Percentiles rank a stretch among this genome's conserved stretches.
These are phyloP conservation scores for Anabacerthia variegaticeps DNA, from an alignment of 2,797 vertebrate genomes.

Conservation along the genomic window DNA sequence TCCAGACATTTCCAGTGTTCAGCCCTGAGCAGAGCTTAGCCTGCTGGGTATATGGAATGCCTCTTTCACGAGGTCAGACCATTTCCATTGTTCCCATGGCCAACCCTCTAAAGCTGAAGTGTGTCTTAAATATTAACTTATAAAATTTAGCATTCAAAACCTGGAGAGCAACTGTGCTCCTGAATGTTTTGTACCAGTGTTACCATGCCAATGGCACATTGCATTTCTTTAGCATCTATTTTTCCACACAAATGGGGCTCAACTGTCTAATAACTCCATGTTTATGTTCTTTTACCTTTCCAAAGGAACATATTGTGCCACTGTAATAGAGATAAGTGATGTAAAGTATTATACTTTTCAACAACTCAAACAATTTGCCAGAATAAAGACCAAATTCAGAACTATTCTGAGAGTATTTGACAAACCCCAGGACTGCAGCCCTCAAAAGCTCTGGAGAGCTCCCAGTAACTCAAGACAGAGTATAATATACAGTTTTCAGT, in stretches of 20 bases:
- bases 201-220: background rate
- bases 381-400: background rate
- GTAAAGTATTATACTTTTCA: background rate
- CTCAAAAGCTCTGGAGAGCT: background rate
- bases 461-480: background rate
- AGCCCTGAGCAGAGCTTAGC: background rate
- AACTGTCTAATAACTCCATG: background rate
- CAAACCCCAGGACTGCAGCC: background rate
- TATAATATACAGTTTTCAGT: background rate
- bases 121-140: background rate
- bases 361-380: background rate
- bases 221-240: background rate
- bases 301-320: background rate
- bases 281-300: background rate
- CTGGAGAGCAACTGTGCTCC: background rate
- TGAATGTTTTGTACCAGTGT: background rate
- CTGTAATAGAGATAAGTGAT: background rate
- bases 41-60: rapidly evolving
- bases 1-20: background rate
- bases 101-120: background rate
- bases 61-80: background rate
- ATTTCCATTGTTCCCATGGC: background rate
- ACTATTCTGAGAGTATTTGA: background rate
- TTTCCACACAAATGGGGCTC: background rate
- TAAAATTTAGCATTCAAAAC: background rate